Percentiles rank a stretch among this genome's conserved stretches.
Conservation (phyloP, 2,797 vertebrate genomes). For the Paramormyrops hopkinsi region DNA sequence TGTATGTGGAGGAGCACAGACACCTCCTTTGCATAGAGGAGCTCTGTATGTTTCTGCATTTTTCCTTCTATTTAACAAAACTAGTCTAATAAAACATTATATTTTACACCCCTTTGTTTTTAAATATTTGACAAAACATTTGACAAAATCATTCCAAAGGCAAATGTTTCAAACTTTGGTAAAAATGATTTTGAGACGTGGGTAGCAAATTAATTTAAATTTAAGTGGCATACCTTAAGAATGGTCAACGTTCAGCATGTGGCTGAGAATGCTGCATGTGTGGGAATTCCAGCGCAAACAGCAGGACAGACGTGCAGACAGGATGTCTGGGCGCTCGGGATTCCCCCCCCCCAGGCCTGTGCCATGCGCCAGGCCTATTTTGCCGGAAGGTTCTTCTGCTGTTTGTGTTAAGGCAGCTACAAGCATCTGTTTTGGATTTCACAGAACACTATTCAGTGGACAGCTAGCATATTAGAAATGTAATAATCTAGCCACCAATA, state of each 20-base stretch:
- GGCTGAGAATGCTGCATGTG: neutral
- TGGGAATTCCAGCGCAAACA: neutral
- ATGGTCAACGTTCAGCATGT: neutral
- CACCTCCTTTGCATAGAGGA: neutral
- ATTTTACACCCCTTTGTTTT: neutral
- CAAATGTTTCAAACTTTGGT: neutral
- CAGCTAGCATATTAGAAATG: neutral
- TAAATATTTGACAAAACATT: neutral
- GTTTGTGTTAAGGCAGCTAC: neutral
- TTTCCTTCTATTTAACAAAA: neutral
- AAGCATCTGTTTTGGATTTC: neutral
- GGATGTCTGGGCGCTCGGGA: neutral
- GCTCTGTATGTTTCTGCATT: neutral
- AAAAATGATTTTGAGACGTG: neutral
- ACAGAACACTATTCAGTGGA: neutral
- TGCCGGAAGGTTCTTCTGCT: neutral
- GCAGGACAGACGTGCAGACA: neutral
- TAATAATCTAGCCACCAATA: neutral
- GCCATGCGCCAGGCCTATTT: neutral
- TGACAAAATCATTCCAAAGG: neutral
- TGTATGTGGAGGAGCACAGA: neutral
- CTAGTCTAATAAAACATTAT: neutral
- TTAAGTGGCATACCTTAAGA: neutral
- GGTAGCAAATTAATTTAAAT: neutral
- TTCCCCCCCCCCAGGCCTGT: neutral